Evolutionary conservation across 1,140 invertebrate genomes (phyloP), one percentile per base, ranked within the genome.

Genomic region (Zaprionus davidi): DNA sequence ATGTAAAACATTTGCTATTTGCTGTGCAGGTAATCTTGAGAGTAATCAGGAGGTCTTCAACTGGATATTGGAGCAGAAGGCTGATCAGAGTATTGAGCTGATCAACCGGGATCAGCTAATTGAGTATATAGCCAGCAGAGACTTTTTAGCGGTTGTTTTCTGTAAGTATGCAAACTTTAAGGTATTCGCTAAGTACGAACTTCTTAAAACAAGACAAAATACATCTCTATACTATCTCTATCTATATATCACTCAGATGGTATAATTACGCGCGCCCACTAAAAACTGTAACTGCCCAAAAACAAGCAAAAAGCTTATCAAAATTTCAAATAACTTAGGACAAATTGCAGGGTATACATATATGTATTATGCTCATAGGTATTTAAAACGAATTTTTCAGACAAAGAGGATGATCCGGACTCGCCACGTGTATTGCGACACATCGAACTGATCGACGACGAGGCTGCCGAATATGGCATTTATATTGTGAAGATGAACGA

Each of bases 61-160:
- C 66, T 99, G 97, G 97, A 97, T 98, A 94, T 94, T 97, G 56
- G 96, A 96, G 91, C 97, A 98, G 93, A 98, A 98, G 92, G 97
- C 97, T 93, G 98, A 98, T 92, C 96, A 97, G 91, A 98, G 97
- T 92, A 98, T 99, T 76, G 97, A 98, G 93, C 96, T 98, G 87
- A 97, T 99, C 65, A 95, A 97, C 87, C 94, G 98, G 81, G 96
- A 98, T 59, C 95, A 95, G 85, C 93, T 99, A 7, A 95, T 95
- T 86, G 96, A 97, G 85, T 97, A 97, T 92, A 98, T 98, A 82
- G 96, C 97, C 90, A 97, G 96, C 49, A 97, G 97, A 92, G 97
- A 98, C 93, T 98, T 98, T 94, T 94, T 98, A 76, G 97, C 97
- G 67, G 97, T 98, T 56, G 94, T 98, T 66, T 99, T 98, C 93